Base-by-base conservation (phyloP, 2,113 vertebrate species). In the Furnarius figulus region DNA sequence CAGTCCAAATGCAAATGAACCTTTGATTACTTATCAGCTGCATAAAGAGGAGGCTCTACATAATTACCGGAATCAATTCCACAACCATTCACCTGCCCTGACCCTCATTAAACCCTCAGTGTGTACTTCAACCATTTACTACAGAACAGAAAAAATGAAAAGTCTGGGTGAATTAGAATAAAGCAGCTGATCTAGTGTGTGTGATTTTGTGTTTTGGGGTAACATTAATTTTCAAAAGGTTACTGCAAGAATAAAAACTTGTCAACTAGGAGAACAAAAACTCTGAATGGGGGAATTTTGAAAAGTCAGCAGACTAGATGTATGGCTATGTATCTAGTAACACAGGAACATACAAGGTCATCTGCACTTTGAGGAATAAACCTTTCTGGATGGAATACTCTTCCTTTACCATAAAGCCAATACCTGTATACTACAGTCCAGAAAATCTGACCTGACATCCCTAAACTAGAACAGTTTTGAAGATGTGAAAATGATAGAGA, bases 151-250 rank as follows among this genome's bases (percentile, higher is more conserved):
- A 89, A 66, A 78, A 61, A 55, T 21, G 0, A 7, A 31, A 81
- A 65, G 33, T 27, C 23, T 65, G 21, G 18, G 27, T 88, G 30
- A 56, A 40, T 35, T 61, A 58, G 19, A 75, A 47, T 18, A 88
- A 87, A 85, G 44, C 24, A 78, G 59, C 8, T 65, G 11, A 73
- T 15, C 23, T n/a, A 53, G 31, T 5, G 2, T 6, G 7, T 2
- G 1, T 3, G 2, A 4, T 39, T 67, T 42, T 59, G 19, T 3
- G 0, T 12, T 47, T 87, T 63, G 5, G 5, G 11, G 4, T 33
- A 67, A 52, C 31, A 28, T 8, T n/a, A 18, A 37, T 39, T 88
- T 94, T 50, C 20, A 40, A 62, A 59, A 63, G 2, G 6, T 68
- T 76, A 37, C 14, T 90, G 31, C 47, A 92, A 28, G n/a, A 93